phyloP scores from a whole-genome alignment of 2,113 vertebrate genomes.

The Oreochromis niloticus region DNA sequence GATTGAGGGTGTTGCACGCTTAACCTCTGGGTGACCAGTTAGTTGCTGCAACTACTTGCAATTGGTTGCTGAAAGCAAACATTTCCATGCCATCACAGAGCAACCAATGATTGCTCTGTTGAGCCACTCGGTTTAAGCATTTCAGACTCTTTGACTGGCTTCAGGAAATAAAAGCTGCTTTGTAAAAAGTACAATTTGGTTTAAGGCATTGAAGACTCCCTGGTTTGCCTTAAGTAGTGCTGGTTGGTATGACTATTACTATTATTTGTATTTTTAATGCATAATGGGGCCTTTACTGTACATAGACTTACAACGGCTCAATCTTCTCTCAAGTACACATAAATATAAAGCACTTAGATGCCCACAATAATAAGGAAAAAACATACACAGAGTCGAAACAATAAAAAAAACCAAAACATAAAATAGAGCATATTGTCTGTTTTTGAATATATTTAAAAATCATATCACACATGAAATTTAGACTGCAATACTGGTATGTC shows the following conservation, averaged over 20 bases:
- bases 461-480: neutral
- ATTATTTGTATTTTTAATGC: neutral
- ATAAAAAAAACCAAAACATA: accelerated
- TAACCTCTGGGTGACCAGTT: neutral
- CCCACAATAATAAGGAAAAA: neutral
- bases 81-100: neutral
- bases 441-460: neutral
- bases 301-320: neutral
- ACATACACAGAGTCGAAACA: neutral
- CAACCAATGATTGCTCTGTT: neutral
- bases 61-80: neutral
- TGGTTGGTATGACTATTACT: neutral
- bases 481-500: neutral
- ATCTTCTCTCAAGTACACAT: neutral
- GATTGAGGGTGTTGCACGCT: neutral
- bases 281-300: neutral
- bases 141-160: neutral
- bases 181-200: neutral
- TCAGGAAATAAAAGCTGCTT: neutral
- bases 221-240: neutral
- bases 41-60: neutral
- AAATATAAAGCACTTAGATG: neutral
- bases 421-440: neutral
- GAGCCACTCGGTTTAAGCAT: neutral
- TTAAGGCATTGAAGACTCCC: neutral